phyloP scores from a whole-genome alignment of 2,113 vertebrate genomes.

The Gyps fulvus region DNA sequence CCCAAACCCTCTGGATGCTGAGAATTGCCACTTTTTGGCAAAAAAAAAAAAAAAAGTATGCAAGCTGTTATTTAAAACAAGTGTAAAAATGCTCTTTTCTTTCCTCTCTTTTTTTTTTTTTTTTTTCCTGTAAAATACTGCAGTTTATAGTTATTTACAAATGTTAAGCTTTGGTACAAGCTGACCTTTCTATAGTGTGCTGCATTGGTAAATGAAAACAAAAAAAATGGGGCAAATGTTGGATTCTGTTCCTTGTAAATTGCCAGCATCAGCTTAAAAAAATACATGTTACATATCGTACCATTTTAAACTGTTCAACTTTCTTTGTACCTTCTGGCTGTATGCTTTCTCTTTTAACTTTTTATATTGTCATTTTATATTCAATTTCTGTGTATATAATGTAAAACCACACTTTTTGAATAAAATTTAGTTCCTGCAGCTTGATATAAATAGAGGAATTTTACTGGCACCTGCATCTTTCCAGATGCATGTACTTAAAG shows the following conservation, averaged over 20 bases:
- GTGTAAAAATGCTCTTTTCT: conserved; percentile 75
- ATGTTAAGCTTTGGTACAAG: conserved; percentile 94
- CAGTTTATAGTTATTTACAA: conserved; percentile 95
- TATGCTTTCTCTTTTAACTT: conserved; percentile 97
- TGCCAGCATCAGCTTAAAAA: conserved; percentile 90
- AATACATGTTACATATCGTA: conserved; percentile 90
- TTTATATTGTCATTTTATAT: conserved; percentile 99
- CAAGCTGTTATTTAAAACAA: conserved; percentile 80
- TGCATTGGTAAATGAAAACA: conserved; percentile 82
- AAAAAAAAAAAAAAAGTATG: conserved; percentile 69
- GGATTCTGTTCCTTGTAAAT: conserved; percentile 87
- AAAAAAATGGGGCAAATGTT: conserved; percentile 75
- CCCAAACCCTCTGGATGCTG: conserved; percentile 76
- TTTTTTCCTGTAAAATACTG: conserved; percentile 86
- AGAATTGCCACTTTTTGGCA: conserved; percentile 73
- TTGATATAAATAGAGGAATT: conserved; percentile 91
- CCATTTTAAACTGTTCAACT: conserved; percentile 92
- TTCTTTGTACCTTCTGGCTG: conserved; percentile 95
- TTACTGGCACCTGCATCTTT: conserved; percentile 86
- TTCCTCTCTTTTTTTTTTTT: neutral
- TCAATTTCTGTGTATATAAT: conserved; percentile 95
- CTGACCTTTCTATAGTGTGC: conserved; percentile 83
- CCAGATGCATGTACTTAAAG: conserved; percentile 86
- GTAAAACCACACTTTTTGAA: conserved; percentile 91
- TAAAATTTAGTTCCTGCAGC: conserved; percentile 91